phyloP scores from a whole-genome alignment of 2,888 invertebrate genomes.

The Papilio protenor region DNA sequence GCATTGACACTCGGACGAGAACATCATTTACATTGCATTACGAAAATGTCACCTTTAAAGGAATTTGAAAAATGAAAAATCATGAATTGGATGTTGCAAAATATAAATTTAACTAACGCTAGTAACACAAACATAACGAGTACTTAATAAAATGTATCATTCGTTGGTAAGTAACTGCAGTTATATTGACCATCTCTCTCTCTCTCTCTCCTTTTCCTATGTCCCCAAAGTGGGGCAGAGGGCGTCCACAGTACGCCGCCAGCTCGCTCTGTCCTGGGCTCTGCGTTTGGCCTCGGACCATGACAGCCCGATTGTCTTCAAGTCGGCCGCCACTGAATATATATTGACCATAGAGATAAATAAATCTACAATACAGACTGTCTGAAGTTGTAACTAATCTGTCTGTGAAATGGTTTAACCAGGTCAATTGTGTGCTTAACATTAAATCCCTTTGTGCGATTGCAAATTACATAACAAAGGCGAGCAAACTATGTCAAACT shows the following conservation, averaged over 20 bases:
- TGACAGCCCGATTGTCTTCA: too few relatives aligned
- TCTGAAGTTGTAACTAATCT: not conserved
- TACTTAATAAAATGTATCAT: too few relatives aligned
- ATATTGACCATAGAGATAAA: not conserved
- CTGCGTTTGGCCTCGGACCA: too few relatives aligned
- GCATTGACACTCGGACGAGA: slow-evolving; percentile 5
- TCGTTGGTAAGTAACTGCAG: not conserved
- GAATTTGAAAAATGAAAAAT: slow-evolving; percentile 13
- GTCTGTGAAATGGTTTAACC: not conserved
- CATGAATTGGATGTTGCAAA: not conserved
- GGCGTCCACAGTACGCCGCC: too few relatives aligned
- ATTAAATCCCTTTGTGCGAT: slow-evolving; percentile 12
- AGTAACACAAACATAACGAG: too few relatives aligned
- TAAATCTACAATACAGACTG: not conserved
- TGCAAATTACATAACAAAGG: slow-evolving; percentile 26
- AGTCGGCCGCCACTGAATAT: too few relatives aligned
- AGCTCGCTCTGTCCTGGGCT: too few relatives aligned
- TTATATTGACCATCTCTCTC: not conserved
- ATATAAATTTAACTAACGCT: not conserved
- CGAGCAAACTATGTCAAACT: slow-evolving; percentile 22
- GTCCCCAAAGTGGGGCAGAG: too few relatives aligned
- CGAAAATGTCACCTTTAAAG: not conserved
- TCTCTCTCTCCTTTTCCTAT: too few relatives aligned
- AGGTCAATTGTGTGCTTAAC: slow-evolving; percentile 23
- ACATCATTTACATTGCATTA: slow-evolving; percentile 15